Base-by-base conservation (phyloP, 2,888 invertebrate species). In the Metellina segmentata region DNA sequence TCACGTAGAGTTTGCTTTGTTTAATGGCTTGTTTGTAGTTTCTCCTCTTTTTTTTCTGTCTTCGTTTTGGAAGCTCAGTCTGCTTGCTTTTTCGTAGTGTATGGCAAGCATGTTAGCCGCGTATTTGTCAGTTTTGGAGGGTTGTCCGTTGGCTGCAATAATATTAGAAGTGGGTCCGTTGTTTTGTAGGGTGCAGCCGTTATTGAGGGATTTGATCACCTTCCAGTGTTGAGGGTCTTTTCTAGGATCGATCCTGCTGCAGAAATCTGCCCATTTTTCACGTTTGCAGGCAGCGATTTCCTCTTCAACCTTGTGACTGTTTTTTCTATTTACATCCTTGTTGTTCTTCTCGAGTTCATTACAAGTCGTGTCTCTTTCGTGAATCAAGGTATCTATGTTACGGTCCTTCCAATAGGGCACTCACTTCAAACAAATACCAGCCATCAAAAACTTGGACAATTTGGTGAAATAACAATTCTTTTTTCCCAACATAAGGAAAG, bases 321-420 rank as follows among this genome's bases (percentile, higher is more conserved):
- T 75, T 11, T 13, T 11, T 75, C 48, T 75, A 8, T 6, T 34
- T 75, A 20, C 75, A 6, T 75, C 75, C 9, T 34, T 75, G 75
- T 75, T 75, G 75, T 75, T 75, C 34, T 11, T 75, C 20, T 75
- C 34, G 20, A 75, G 48, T 53, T 75, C 53, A n/a, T 61, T 11
- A 34, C 51, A 49, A n/a, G 49, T n/a, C 48, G 49, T 8, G 20
- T 85, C 78, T 69, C 70, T 85, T 69, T 70, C 77, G 8, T 77
- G n/a, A 16, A 85, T 85, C 77, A 77, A 13, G 7, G 20, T 9
- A 16, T 85, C 85, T 61, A n/a, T n/a, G 74, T 52, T 71, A 70
- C 71, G 72, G 16, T 82, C 71, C 13, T 51, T 82, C 82, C 85
- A 85, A 34, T 16, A 85, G n/a, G 77, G 85, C 13, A 85, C 19